Evolutionary conservation across 2,888 invertebrate genomes (phyloP), one percentile per base, ranked within the genome.

Genomic region (Entomobrya proxima): DNA sequence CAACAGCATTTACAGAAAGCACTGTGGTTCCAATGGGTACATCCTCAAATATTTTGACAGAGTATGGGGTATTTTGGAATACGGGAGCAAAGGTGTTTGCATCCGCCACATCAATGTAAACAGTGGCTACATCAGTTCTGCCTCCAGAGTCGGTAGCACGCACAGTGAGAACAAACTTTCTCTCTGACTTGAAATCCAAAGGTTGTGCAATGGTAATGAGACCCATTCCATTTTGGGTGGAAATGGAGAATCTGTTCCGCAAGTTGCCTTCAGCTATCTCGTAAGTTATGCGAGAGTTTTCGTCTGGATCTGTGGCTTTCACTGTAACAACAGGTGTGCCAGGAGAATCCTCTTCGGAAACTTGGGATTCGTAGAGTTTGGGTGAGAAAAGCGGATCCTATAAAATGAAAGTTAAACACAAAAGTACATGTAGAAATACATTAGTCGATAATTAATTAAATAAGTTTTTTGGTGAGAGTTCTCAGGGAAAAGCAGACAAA

Each of bases 61-160:
- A 95, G 91, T 98, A 98, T 0, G 98, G 98, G 0, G 97, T 96
- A 91, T 97, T 96, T 91, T 98, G 97, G 91, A 98, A 98, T 0
- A 96, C 96, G 0, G 98, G 98, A 0, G 97, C 95, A 91, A 96
- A 97, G 91, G 98, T 98, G 92, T 98, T 98, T 0, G 98, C 98
- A 92, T 98, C 98, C 24, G 69, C 96, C 0, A 99, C 95, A 91
- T 98, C 97, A 3, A 99, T 96, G 91, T 97, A 96, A 15, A 98
- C 96, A 77, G 96, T 95, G 0, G 98, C 96, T 0, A 96, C 96
- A 90, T 98, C 98, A 1, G 95, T 95, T 67, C 97, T 93, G 0
- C 97, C 97, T 0, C 97, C 98, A 0, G 96, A 95, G 92, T 98
- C 98, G 0, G 97, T 95, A 0, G 98, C 98, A 0, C 96, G 95